Evolutionary conservation across 1,140 invertebrate genomes (phyloP).

Genomic region (Lasaia peninsularis): DNA sequence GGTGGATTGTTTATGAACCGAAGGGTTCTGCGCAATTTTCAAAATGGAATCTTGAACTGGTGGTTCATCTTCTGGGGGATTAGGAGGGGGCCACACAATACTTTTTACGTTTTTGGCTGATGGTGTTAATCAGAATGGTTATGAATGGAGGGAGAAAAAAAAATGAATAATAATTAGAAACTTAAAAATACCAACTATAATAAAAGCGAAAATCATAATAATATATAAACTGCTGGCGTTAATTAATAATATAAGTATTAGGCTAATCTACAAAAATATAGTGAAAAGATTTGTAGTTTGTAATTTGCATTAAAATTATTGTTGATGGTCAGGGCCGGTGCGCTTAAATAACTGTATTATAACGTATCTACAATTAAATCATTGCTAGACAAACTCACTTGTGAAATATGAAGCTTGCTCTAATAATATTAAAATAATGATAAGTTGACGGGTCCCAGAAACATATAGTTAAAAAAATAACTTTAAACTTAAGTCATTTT

Average conservation of each 20-base stretch:
- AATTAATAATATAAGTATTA: background rate
- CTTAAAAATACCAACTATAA: slow-evolving; percentile 29
- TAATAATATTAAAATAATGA: too few species aligned
- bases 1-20: background rate
- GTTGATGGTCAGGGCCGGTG: too few species aligned
- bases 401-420: too few species aligned
- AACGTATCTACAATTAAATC: too few species aligned
- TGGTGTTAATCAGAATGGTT: slow-evolving; percentile 46
- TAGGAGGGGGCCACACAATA: slow-evolving; percentile 81
- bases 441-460: too few species aligned
- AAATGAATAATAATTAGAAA: slow-evolving; percentile 64
- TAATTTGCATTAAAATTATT: too few species aligned
- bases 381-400: too few species aligned
- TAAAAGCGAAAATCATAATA: background rate
- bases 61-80: slow-evolving; percentile 63
- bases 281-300: too few species aligned
- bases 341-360: too few species aligned
- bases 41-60: slow-evolving; percentile 16
- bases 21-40: background rate
- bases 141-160: slow-evolving; percentile 45
- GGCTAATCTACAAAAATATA: too few species aligned
- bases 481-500: too few species aligned
- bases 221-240: slow-evolving; percentile 1
- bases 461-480: too few species aligned
- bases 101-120: slow-evolving; percentile 77